Percentiles rank a stretch among this genome's conserved stretches.
Evolutionary conservation across 2,797 vertebrate genomes (phyloP).

Genomic region (Paguma larvata): DNA sequence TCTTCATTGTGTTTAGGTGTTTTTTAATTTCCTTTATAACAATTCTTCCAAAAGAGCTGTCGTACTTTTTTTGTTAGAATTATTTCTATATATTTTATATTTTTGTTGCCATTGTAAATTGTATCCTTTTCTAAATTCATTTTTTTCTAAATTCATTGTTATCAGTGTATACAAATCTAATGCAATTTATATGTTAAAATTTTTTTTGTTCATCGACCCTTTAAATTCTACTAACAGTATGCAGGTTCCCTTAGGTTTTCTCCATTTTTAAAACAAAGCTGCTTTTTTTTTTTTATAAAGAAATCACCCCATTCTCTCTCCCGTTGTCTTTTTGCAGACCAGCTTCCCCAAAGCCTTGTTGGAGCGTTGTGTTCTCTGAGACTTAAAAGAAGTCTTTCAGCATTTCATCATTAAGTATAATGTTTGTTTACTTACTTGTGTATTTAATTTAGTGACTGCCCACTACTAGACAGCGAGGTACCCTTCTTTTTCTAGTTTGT

Average conservation of each 20-base stretch:
- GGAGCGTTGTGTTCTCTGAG: not conserved
- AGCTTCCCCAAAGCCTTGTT: not conserved
- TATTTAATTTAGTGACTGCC: not conserved
- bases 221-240: not conserved
- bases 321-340: not conserved
- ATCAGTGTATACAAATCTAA: not conserved
- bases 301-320: not conserved
- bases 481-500: not conserved
- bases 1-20: not conserved
- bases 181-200: not conserved
- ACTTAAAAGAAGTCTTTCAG: not conserved
- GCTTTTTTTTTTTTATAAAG: not conserved
- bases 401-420: not conserved
- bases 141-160: not conserved
- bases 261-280: not conserved
- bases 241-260: not conserved
- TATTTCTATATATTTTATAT: not conserved
- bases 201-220: not conserved
- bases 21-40: not conserved
- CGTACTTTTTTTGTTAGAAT: not conserved
- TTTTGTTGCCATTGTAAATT: not conserved
- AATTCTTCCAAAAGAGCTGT: not conserved
- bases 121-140: not conserved
- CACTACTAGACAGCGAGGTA: not conserved
- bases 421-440: not conserved